A percentile compares a stretch with the other conserved stretches of the same genome.
These are phyloP conservation scores for Cydia amplana DNA, from an alignment of 1,140 invertebrate species.

Conservation along the genomic window DNA sequence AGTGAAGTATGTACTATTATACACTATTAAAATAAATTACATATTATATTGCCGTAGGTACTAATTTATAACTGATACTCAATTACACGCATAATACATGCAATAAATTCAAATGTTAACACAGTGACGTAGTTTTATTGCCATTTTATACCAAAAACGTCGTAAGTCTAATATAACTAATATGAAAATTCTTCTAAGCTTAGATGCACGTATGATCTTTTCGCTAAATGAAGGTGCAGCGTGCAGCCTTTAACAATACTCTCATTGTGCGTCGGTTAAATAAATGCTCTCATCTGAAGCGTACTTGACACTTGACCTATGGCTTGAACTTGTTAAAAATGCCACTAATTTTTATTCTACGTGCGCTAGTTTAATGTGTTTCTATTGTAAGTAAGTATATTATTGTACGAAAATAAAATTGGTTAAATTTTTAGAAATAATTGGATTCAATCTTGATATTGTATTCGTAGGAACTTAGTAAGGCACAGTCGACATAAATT, in stretches of 20 bases:
- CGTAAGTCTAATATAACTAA: neutral
- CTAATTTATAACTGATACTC: neutral
- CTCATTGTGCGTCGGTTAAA: neutral
- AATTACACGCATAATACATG: slow-evolving; percentile 4
- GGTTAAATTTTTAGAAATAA: no score
- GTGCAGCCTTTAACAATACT: neutral
- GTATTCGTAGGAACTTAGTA: no score
- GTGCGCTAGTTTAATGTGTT: neutral
- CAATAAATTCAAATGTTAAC: slow-evolving; percentile 7
- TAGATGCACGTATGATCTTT: neutral
- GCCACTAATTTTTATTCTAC: neutral
- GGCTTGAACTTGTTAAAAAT: slow-evolving; percentile 12
- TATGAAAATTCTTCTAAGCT: neutral
- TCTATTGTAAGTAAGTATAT: no score
- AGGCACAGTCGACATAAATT: no score
- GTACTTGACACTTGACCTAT: slow-evolving; percentile 16
- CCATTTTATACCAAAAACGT: neutral
- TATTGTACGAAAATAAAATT: no score
- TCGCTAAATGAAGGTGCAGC: slow-evolving; percentile 1
- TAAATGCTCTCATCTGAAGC: neutral
- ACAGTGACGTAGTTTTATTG: neutral
- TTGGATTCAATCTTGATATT: no score
- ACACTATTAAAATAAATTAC: no score
- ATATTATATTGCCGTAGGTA: neutral
- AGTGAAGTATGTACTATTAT: no score